Percentiles rank a stretch among this genome's conserved stretches.
Conservation (phyloP, 2,888 invertebrate species). For the Tromatobia lineatoria region DNA sequence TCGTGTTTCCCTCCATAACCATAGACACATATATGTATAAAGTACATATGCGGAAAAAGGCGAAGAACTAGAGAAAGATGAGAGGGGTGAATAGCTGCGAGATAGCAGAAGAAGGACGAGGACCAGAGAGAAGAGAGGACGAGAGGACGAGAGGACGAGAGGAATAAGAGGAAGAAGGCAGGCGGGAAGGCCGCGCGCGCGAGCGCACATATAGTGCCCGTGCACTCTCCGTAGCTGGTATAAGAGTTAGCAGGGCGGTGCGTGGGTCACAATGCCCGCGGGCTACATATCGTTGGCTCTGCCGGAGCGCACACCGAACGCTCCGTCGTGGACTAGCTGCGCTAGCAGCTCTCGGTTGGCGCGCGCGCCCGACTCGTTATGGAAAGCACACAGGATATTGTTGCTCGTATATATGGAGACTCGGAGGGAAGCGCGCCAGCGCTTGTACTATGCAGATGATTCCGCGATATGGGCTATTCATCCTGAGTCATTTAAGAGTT, state of each 20-base stretch:
- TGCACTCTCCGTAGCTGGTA: constrained; percentile 58
- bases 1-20: constrained; percentile 4
- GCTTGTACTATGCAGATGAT: constrained; percentile 84
- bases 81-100: no score
- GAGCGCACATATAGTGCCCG: constrained; percentile 12
- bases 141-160: constrained; percentile 41
- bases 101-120: no score
- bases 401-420: constrained; percentile 80
- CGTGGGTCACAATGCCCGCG: constrained; percentile 83
- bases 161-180: constrained; percentile 71
- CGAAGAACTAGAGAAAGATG: no score
- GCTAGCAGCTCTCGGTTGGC: constrained; percentile 36
- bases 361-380: constrained; percentile 78
- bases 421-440: constrained; percentile 75
- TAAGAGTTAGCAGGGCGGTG: constrained; percentile 81
- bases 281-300: constrained; percentile 72
- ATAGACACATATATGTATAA: constrained; percentile 24
- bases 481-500: constrained; percentile 82
- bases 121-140: constrained; percentile 22
- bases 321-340: constrained; percentile 3
- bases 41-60: constrained; percentile 7
- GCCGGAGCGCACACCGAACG: constrained; percentile 36
- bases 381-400: constrained; percentile 80
- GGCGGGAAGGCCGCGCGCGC: constrained; percentile 70
- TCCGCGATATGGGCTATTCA: constrained; percentile 83